Conservation (phyloP, 2,797 vertebrate species). For the Epinephelus awoara region DNA sequence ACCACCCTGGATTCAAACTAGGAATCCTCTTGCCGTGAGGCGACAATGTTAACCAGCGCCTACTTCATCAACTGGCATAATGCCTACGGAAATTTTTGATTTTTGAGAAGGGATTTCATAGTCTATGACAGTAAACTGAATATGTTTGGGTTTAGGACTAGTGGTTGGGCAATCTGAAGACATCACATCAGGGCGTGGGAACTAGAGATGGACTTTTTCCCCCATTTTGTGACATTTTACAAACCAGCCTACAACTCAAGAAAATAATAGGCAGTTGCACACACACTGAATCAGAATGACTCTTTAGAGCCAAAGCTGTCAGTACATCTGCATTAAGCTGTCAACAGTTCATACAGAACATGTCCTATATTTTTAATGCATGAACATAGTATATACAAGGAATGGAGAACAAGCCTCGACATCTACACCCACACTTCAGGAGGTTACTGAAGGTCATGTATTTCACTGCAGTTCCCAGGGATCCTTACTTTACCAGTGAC, state of each 20-base stretch:
- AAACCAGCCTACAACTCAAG: too few species aligned
- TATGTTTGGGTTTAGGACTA: not conserved
- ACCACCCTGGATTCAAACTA: too few species aligned
- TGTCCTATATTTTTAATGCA: not conserved
- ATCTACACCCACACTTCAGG: not conserved
- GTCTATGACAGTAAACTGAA: not conserved
- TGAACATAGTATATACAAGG: not conserved
- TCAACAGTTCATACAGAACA: not conserved
- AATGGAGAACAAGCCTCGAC: not conserved
- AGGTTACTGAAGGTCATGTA: conserved; percentile 25
- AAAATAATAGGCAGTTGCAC: too few species aligned
- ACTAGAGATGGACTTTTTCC: not conserved
- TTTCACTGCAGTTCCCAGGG: conserved; percentile 21
- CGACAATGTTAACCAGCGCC: too few species aligned
- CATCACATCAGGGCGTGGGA: not conserved
- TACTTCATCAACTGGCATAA: too few species aligned
- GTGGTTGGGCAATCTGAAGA: not conserved
- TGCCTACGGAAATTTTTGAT: too few species aligned
- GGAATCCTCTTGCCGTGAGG: too few species aligned
- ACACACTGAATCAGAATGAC: not conserved
- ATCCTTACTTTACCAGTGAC: not conserved
- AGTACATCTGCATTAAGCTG: not conserved
- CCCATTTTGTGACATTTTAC: not conserved
- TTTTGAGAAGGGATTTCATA: not conserved
- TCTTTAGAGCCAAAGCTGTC: not conserved